These are phyloP conservation scores for Drosophila leonis DNA, from an alignment of 2,888 invertebrate species.

Conservation along the genomic window DNA sequence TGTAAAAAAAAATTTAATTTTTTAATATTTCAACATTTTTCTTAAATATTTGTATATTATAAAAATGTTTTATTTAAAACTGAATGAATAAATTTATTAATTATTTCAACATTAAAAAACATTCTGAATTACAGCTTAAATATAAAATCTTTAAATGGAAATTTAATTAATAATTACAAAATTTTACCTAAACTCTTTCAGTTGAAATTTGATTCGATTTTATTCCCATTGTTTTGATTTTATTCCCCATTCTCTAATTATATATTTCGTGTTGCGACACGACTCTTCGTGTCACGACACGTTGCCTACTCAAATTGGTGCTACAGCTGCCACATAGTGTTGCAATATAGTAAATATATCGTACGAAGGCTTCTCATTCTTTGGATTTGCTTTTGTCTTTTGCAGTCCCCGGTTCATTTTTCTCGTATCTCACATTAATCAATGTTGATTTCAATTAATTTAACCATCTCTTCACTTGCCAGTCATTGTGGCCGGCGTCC, in stretches of 20 bases:
- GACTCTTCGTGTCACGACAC: not conserved
- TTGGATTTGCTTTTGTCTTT: constrained; percentile 38
- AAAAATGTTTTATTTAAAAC: too few species aligned
- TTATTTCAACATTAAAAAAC: too few species aligned
- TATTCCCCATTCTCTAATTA: not conserved
- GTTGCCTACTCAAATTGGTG: not conserved
- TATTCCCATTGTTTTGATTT: not conserved
- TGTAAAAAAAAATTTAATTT: not conserved
- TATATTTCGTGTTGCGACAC: not conserved
- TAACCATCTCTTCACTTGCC: constrained; percentile 81
- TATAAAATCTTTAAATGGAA: too few species aligned
- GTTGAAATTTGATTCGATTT: not conserved
- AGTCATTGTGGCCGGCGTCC: constrained; percentile 59
- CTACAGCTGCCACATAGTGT: constrained; percentile 40
- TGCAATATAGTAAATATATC: constrained; percentile 40
- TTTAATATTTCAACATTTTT: not conserved
- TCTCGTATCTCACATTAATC: constrained; percentile 79
- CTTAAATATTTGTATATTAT: not conserved
- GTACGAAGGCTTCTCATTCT: constrained; percentile 36
- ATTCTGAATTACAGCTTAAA: too few species aligned
- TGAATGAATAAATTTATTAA: too few species aligned
- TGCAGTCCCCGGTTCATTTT: constrained; percentile 53
- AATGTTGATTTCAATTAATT: constrained; percentile 82
- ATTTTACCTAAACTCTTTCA: too few species aligned
- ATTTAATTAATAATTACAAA: too few species aligned